A percentile compares a stretch with the other conserved stretches of the same genome.
Conservation (phyloP, 2,113 vertebrate genomes). For the Rousettus leschenaultii region DNA sequence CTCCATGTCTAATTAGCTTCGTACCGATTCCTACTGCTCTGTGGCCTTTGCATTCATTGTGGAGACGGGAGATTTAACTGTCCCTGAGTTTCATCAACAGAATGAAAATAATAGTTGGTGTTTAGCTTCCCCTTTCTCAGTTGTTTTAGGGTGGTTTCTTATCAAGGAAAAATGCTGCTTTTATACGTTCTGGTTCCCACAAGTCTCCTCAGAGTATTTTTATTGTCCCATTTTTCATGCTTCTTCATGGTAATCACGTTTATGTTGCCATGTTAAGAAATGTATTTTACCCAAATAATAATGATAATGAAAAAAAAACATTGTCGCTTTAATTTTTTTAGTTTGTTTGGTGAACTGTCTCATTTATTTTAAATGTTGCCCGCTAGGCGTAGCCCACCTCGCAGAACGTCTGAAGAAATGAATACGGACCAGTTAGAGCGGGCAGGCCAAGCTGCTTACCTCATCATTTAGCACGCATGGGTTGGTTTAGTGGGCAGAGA, state of each 20-base stretch:
- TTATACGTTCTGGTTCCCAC: background rate
- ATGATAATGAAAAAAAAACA: too few species aligned
- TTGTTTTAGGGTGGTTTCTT: background rate
- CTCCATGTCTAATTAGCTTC: background rate
- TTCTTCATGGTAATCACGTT: background rate
- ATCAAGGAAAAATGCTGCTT: background rate
- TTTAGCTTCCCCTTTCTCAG: background rate
- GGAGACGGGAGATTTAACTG: background rate
- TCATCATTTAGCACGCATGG: background rate
- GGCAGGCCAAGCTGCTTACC: background rate
- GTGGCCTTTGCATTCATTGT: background rate
- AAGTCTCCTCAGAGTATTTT: background rate
- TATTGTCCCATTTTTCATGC: background rate
- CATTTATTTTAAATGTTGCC: background rate
- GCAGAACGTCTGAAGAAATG: background rate
- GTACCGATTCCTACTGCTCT: background rate
- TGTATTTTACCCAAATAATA: background rate
- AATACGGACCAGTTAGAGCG: background rate
- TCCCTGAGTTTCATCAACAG: background rate
- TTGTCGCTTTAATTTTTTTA: background rate
- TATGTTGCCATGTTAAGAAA: background rate
- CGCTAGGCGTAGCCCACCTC: background rate
- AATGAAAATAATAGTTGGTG: background rate
- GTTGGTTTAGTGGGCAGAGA: background rate
- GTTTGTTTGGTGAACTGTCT: background rate